Conservation (phyloP, 1,140 invertebrate species). For the Philaenus spumarius region DNA sequence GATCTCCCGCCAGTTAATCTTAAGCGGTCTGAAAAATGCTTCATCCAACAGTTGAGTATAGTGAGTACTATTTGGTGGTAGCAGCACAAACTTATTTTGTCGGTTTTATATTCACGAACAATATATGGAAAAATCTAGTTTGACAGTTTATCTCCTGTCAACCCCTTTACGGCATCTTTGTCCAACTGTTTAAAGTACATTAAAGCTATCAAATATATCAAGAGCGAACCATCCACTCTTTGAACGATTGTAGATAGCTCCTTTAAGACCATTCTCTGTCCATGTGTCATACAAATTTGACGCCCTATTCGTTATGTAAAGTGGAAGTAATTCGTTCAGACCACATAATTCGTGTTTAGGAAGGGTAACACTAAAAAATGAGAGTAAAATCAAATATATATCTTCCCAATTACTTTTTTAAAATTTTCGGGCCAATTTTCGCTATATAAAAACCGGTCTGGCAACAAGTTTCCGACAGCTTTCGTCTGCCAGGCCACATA, state of each 20-base stretch:
- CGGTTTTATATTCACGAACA: constrained; percentile 31
- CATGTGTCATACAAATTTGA: constrained; percentile 35
- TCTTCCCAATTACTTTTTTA: too few species aligned
- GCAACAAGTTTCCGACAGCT: too few species aligned
- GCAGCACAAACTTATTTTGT: constrained; percentile 39
- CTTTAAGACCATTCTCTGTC: constrained; percentile 31
- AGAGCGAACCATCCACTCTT: constrained; percentile 34
- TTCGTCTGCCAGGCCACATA: too few species aligned
- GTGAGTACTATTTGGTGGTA: too few species aligned
- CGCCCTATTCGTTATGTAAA: constrained; percentile 37
- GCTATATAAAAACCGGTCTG: too few species aligned
- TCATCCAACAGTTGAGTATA: constrained; percentile 41
- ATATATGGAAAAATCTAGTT: constrained; percentile 36
- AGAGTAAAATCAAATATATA: too few species aligned
- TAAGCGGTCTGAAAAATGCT: too few species aligned
- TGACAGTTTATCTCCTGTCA: constrained; percentile 39
- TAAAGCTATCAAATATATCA: constrained; percentile 32
- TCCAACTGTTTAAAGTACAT: constrained; percentile 26
- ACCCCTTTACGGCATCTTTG: constrained; percentile 23
- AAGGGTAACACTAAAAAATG: too few species aligned
- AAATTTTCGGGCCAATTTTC: too few species aligned
- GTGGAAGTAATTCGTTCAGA: too few species aligned
- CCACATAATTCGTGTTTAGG: too few species aligned
- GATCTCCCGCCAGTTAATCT: too few species aligned
- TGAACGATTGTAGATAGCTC: constrained; percentile 34